These are phyloP conservation scores for Halcyon senegalensis DNA, from an alignment of 2,113 vertebrate species.

Conservation along the genomic window DNA sequence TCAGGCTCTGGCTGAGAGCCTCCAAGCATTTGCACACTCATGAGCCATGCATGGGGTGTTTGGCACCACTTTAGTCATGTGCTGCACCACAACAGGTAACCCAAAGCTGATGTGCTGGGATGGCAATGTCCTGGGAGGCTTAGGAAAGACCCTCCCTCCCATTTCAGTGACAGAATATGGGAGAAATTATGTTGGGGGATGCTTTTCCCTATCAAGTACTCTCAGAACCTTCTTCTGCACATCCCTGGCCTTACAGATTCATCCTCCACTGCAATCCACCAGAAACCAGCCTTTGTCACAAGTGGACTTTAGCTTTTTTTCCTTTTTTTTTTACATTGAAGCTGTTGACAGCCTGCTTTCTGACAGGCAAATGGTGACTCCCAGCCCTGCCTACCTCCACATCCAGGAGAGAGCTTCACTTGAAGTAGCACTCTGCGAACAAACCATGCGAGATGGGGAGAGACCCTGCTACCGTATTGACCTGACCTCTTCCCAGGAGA, in stretches of 20 bases:
- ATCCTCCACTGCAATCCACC: not conserved
- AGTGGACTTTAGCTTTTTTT: not conserved
- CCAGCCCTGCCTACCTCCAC: not conserved
- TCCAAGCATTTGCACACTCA: fast-evolving
- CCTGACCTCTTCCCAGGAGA: not conserved
- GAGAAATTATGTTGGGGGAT: not conserved
- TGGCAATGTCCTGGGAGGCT: not conserved
- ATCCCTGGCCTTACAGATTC: not conserved
- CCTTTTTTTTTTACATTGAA: not conserved
- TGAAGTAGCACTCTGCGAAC: not conserved
- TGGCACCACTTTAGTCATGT: fast-evolving
- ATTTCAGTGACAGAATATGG: not conserved
- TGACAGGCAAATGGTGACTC: not conserved
- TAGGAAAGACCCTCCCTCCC: not conserved
- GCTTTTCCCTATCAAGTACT: not conserved
- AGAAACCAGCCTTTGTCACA: not conserved
- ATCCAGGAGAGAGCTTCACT: not conserved
- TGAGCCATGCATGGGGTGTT: fast-evolving
- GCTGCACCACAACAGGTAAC: fast-evolving
- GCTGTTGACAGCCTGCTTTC: not conserved
- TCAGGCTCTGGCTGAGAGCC: not conserved
- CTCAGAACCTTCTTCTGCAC: not conserved
- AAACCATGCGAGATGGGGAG: fast-evolving
- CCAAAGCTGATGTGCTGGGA: not conserved
- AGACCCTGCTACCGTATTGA: fast-evolving